phyloP scores from a whole-genome alignment of 2,113 vertebrate species.

The Rissa tridactyla region DNA sequence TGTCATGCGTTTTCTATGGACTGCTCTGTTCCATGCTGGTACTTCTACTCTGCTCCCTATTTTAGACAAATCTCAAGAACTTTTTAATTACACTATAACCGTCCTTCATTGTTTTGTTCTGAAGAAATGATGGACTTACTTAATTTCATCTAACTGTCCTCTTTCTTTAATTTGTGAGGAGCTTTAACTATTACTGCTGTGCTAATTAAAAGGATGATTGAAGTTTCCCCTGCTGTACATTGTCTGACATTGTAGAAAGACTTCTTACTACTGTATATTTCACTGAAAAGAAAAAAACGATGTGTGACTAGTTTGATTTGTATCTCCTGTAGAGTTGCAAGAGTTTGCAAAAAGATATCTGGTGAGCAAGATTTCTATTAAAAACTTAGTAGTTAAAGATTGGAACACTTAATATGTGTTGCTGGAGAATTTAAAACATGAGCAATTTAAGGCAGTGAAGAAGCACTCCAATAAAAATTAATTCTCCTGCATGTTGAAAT shows the following conservation, averaged over 20 bases:
- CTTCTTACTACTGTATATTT: conserved; percentile 9
- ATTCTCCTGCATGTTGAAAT: conserved; percentile 66
- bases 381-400: conserved; percentile 57
- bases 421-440: conserved; percentile 58
- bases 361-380: conserved; percentile 63
- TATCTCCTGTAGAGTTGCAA: conserved; percentile 50
- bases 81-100: conserved; percentile 27
- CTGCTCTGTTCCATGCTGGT: background rate
- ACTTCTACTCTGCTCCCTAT: background rate
- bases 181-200: conserved; percentile 11
- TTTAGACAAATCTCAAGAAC: conserved; percentile 6
- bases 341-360: conserved; percentile 40
- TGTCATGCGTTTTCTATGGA: background rate
- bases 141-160: conserved; percentile 32
- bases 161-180: conserved; percentile 38
- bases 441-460: conserved; percentile 61
- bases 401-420: conserved; percentile 65
- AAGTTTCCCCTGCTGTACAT: conserved; percentile 15
- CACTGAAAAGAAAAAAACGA: background rate
- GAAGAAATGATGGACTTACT: conserved; percentile 5
- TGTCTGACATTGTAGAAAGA: conserved; percentile 19
- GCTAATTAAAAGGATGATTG: conserved; percentile 58
- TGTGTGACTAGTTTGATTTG: conserved; percentile 45
- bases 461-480: conserved; percentile 55
- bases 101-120: conserved; percentile 28